phyloP scores from a whole-genome alignment of 2,888 invertebrate genomes.

The Melanostoma scalare region DNA sequence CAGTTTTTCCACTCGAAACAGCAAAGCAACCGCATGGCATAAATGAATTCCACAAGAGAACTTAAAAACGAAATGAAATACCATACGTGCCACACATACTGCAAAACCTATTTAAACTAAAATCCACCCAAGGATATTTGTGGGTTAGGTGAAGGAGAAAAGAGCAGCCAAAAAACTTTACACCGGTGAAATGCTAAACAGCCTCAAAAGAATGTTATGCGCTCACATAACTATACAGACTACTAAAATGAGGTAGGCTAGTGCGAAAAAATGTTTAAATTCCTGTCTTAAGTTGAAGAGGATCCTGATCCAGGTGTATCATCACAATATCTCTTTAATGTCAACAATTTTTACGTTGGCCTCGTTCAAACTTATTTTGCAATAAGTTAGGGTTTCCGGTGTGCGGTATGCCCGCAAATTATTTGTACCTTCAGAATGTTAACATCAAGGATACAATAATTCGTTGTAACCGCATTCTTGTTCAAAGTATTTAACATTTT shows the following conservation, averaged over 20 bases:
- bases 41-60: slow-evolving; percentile 66
- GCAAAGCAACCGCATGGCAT: slow-evolving; percentile 71
- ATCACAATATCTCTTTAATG: slow-evolving; percentile 9
- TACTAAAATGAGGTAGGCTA: not conserved
- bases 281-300: slow-evolving; percentile 60
- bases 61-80: slow-evolving; percentile 71
- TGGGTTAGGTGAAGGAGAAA: slow-evolving; percentile 20
- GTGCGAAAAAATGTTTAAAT: slow-evolving; percentile 58
- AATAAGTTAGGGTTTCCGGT: slow-evolving; percentile 31
- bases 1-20: slow-evolving; percentile 61
- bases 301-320: slow-evolving; percentile 19
- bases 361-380: slow-evolving; percentile 31
- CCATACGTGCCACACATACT: slow-evolving; percentile 56
- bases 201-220: slow-evolving; percentile 21
- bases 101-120: slow-evolving; percentile 65
- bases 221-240: not conserved
- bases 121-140: slow-evolving; percentile 18
- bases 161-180: slow-evolving; percentile 36
- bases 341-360: slow-evolving; percentile 41
- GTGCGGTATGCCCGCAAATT: slow-evolving; percentile 52
- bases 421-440: slow-evolving; percentile 43
- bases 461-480: slow-evolving; percentile 55
- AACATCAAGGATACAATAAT: slow-evolving; percentile 47
- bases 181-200: slow-evolving; percentile 61
- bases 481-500: slow-evolving; percentile 49